Conservation (phyloP, 2,888 invertebrate species). For the Suillia variegata region DNA sequence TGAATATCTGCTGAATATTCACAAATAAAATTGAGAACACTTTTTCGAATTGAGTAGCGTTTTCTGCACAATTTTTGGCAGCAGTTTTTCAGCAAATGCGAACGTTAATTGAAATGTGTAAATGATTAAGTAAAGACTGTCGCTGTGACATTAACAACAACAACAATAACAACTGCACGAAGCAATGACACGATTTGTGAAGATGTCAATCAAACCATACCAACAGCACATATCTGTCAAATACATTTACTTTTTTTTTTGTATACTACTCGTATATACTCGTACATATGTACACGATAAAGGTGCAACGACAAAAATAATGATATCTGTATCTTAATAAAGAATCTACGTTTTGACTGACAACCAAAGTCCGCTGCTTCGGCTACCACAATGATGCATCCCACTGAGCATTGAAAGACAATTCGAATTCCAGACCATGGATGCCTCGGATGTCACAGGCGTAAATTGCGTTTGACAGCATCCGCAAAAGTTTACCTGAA, state of each 20-base stretch:
- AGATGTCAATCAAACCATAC: conserved; percentile 58
- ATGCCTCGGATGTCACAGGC: conserved; percentile 44
- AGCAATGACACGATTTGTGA: conserved; percentile 39
- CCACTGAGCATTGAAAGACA: conserved; percentile 27
- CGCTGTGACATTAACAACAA: conserved; percentile 9
- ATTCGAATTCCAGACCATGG: conserved; percentile 42
- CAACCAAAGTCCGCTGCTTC: conserved; percentile 36
- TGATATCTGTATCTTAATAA: conserved; percentile 45
- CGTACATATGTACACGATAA: conserved; percentile 45
- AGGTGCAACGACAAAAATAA: conserved; percentile 41
- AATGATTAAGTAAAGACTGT: too few relatives aligned
- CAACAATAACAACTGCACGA: conserved; percentile 11
- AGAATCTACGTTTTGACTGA: conserved; percentile 41
- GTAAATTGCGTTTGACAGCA: conserved; percentile 48
- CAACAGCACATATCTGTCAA: too few relatives aligned
- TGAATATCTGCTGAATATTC: too few relatives aligned
- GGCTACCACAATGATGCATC: conserved; percentile 1
- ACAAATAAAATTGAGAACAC: too few relatives aligned
- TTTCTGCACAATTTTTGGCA: too few relatives aligned
- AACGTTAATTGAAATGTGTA: too few relatives aligned
- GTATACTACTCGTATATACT: too few relatives aligned
- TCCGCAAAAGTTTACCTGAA: conserved; percentile 19
- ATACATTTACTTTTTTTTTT: background rate
- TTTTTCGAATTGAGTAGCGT: too few relatives aligned
- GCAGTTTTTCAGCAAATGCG: too few relatives aligned